These are phyloP conservation scores for Lepidonotus clava DNA, from an alignment of 2,888 invertebrate species.

Conservation along the genomic window DNA sequence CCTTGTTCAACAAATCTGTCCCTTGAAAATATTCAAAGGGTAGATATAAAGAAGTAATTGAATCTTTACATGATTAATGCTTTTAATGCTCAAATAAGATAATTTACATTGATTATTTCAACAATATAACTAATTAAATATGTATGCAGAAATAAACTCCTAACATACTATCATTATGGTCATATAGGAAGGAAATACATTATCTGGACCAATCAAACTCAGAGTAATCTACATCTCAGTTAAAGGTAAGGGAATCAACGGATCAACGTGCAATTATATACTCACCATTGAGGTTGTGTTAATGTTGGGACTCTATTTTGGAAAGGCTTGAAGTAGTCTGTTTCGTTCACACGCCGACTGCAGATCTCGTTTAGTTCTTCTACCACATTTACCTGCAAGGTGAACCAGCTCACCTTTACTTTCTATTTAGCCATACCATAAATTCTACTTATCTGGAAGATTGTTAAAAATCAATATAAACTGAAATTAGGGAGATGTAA, in stretches of 20 bases:
- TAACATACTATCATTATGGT: too few relatives aligned
- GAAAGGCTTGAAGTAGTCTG: constrained; percentile 7
- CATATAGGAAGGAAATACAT: too few relatives aligned
- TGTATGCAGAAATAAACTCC: too few relatives aligned
- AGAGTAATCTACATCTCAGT: too few relatives aligned
- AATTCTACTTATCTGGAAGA: too few relatives aligned
- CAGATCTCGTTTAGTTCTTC: background rate
- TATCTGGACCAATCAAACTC: too few relatives aligned
- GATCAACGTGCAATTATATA: too few relatives aligned
- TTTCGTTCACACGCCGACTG: background rate
- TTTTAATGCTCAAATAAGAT: background rate
- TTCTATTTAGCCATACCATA: too few relatives aligned
- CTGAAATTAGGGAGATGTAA: too few relatives aligned
- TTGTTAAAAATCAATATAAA: too few relatives aligned
- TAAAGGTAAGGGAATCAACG: too few relatives aligned
- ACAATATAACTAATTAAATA: background rate
- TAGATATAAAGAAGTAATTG: too few relatives aligned
- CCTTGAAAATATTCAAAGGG: constrained; percentile 16
- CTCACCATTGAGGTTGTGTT: background rate
- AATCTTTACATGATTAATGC: background rate
- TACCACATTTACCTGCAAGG: background rate
- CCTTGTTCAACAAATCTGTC: background rate
- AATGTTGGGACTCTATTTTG: background rate
- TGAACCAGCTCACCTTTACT: background rate
- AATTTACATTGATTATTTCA: background rate